Evolutionary conservation across 2,888 invertebrate genomes (phyloP).

Genomic region (Dynastes grantii): DNA sequence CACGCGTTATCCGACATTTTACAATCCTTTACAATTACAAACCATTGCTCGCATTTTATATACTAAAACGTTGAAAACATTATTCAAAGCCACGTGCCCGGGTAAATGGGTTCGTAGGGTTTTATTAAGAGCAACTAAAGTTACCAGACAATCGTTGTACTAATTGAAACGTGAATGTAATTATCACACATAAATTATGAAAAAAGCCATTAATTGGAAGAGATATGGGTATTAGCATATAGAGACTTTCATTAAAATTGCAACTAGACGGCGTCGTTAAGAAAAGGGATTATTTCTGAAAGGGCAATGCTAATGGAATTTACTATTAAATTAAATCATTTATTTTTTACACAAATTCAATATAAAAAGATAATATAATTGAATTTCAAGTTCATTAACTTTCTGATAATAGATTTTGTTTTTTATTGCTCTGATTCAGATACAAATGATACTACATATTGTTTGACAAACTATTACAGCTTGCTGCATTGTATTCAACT

Average conservation of each 20-base stretch:
- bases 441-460: too few species aligned
- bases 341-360: too few species aligned
- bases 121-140: slow-evolving; percentile 3
- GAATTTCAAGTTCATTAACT: too few species aligned
- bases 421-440: too few species aligned
- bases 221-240: neutral
- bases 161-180: slow-evolving; percentile 25
- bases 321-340: too few species aligned
- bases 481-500: too few species aligned
- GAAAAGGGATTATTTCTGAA: too few species aligned
- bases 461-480: too few species aligned
- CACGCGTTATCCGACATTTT: neutral
- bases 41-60: neutral
- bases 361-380: too few species aligned
- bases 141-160: slow-evolving; percentile 12
- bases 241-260: neutral
- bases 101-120: neutral
- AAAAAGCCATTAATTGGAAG: slow-evolving; percentile 8
- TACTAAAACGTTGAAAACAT: neutral
- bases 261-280: neutral
- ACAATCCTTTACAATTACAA: slow-evolving; percentile 13
- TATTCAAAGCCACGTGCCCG: neutral
- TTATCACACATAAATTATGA: slow-evolving; percentile 1
- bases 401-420: too few species aligned
- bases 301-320: too few species aligned